Evolutionary conservation across 1,140 invertebrate species (phyloP).

Genomic region (Bombus superbus): DNA sequence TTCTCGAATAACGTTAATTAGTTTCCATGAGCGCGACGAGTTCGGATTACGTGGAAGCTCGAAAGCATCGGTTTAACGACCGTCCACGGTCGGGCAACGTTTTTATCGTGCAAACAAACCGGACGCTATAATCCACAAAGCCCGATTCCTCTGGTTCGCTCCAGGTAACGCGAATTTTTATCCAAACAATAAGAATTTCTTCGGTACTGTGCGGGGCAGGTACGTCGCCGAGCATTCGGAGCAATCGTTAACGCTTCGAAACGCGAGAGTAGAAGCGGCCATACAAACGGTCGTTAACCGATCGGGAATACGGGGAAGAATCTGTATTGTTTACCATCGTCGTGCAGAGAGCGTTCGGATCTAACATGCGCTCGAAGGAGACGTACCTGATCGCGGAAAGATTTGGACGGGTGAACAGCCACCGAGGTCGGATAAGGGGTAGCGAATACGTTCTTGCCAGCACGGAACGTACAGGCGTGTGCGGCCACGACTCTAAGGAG

Average conservation of each 20-base stretch:
- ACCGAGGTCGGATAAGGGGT: conserved; percentile 43
- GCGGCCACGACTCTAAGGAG: conserved; percentile 55
- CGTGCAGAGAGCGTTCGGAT: neutral
- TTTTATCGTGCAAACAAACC: neutral
- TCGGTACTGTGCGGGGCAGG: rapidly evolving
- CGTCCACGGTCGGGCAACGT: neutral
- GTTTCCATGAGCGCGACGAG: neutral
- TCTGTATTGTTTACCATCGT: neutral
- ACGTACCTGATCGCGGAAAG: conserved; percentile 24
- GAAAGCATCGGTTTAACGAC: neutral
- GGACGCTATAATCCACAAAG: neutral
- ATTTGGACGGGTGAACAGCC: conserved; percentile 39
- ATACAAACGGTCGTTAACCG: neutral
- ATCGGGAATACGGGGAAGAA: neutral
- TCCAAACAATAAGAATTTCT: conserved; percentile 9
- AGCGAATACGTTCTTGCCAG: conserved; percentile 44
- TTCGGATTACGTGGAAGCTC: neutral
- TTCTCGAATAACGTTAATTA: conserved; percentile 5
- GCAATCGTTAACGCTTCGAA: neutral
- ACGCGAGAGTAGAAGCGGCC: neutral
- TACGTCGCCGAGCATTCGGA: neutral
- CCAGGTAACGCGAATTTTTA: neutral
- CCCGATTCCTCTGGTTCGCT: neutral
- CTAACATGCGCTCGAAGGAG: too few species aligned
- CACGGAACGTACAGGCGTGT: conserved; percentile 7